Evolutionary conservation across 2,888 invertebrate genomes (phyloP).

Genomic region (Listrodromus nycthemerus): DNA sequence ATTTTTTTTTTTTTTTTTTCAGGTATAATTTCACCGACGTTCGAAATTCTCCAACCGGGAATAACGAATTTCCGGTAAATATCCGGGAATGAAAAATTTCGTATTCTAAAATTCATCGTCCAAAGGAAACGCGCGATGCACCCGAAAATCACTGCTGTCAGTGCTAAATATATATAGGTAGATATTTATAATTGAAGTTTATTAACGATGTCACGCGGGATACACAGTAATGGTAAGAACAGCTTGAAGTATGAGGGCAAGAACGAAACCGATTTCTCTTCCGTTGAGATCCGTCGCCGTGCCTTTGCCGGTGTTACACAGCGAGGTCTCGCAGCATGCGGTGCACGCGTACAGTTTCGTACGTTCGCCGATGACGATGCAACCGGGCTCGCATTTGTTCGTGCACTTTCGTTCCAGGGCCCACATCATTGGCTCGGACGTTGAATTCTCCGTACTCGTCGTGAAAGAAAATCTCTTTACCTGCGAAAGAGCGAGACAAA

Average conservation of each 20-base stretch:
- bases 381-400: slow-evolving; percentile 93
- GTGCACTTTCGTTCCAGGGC: slow-evolving; percentile 93
- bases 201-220: slow-evolving; percentile 78
- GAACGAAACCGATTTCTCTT: slow-evolving; percentile 76
- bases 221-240: slow-evolving; percentile 79
- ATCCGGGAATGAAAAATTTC: too few relatives aligned
- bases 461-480: slow-evolving; percentile 94
- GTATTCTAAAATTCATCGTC: too few relatives aligned
- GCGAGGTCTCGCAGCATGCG: slow-evolving; percentile 91
- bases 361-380: slow-evolving; percentile 95
- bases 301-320: slow-evolving; percentile 91
- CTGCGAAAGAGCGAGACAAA: slow-evolving; percentile 82
- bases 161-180: background rate
- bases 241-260: slow-evolving; percentile 79
- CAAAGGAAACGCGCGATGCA: too few relatives aligned
- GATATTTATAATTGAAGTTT: slow-evolving; percentile 63
- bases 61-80: too few relatives aligned
- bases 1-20: too few relatives aligned
- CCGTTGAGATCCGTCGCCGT: slow-evolving; percentile 76
- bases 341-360: slow-evolving; percentile 95
- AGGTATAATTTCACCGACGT: too few relatives aligned
- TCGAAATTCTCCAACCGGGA: too few relatives aligned
- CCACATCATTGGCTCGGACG: slow-evolving; percentile 91
- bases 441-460: slow-evolving; percentile 92
- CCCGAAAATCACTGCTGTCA: background rate